phyloP scores from a whole-genome alignment of 2,888 invertebrate genomes.

The Mesorhabditis belari region DNA sequence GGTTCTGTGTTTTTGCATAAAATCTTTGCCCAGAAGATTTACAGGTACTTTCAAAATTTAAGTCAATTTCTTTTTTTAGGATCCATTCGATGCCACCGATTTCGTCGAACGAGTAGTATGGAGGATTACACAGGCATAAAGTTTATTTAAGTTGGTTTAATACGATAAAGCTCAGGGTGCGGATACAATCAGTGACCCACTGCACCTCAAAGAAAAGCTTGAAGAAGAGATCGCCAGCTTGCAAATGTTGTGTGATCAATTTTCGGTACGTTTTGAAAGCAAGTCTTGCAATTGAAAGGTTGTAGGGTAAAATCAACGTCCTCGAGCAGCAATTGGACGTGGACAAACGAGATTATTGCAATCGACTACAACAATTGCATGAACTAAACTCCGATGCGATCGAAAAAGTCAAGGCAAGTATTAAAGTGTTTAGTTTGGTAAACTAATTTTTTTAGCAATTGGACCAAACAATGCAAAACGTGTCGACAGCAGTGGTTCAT shows the following conservation, averaged over 20 bases:
- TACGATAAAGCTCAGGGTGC: no score
- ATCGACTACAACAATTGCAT: constrained; percentile 40
- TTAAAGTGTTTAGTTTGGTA: not conserved
- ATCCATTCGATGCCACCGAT: constrained; percentile 91
- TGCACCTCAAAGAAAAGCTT: constrained; percentile 42
- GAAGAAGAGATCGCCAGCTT: constrained; percentile 52
- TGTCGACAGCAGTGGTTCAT: constrained; percentile 92
- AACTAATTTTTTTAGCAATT: constrained; percentile 70
- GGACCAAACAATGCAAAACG: constrained; percentile 89
- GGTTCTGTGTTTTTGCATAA: no score
- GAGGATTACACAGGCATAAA: constrained; percentile 75
- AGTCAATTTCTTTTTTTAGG: constrained; percentile 61
- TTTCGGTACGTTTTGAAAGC: constrained; percentile 24
- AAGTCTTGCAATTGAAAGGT: no score
- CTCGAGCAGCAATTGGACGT: constrained; percentile 44
- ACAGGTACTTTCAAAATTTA: no score
- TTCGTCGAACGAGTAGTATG: constrained; percentile 94
- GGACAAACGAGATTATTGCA: constrained; percentile 49
- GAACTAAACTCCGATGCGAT: constrained; percentile 44
- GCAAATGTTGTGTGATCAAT: constrained; percentile 49
- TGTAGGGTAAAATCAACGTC: constrained; percentile 40
- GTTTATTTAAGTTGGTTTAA: no score
- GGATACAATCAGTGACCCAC: constrained; percentile 49
- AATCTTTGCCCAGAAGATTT: no score
- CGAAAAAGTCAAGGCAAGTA: constrained; percentile 42